Evolutionary conservation across 1,140 invertebrate genomes (phyloP).

Genomic region (Bombus huntii): DNA sequence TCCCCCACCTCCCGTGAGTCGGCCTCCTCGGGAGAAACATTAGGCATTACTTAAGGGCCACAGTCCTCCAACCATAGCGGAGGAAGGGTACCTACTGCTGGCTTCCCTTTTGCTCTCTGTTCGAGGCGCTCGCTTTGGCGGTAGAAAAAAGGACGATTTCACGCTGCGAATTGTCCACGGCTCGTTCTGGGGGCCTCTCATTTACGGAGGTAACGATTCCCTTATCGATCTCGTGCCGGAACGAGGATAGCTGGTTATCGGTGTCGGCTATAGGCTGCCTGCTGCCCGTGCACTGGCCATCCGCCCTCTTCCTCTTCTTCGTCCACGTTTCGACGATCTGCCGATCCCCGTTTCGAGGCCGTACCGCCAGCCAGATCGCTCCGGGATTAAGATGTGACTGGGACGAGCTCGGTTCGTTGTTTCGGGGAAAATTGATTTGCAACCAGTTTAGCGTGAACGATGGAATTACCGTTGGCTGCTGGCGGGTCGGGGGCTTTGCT

Average conservation of each 20-base stretch:
- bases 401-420: slow-evolving; percentile 21
- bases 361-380: background rate
- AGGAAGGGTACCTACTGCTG: slow-evolving; percentile 57
- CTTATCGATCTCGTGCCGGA: slow-evolving; percentile 61
- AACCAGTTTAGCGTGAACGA: slow-evolving; percentile 22
- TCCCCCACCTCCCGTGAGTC: slow-evolving; percentile 39
- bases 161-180: slow-evolving; percentile 77
- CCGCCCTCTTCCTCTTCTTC: background rate
- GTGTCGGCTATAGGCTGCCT: slow-evolving; percentile 13
- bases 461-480: slow-evolving; percentile 35
- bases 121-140: slow-evolving; percentile 55
- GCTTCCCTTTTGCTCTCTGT: slow-evolving; percentile 30
- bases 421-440: slow-evolving; percentile 47
- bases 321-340: background rate
- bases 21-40: slow-evolving; percentile 68
- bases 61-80: slow-evolving; percentile 50
- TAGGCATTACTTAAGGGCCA: slow-evolving; percentile 77
- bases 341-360: background rate
- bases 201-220: slow-evolving; percentile 55
- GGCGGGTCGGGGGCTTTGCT: background rate
- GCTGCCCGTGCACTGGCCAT: background rate
- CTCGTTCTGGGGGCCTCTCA: slow-evolving; percentile 68
- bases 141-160: slow-evolving; percentile 73
- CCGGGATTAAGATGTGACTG: slow-evolving; percentile 39
- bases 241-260: slow-evolving; percentile 47